Base-by-base conservation (phyloP, 2,113 vertebrate genomes). In the Odontophorus gujanensis region DNA sequence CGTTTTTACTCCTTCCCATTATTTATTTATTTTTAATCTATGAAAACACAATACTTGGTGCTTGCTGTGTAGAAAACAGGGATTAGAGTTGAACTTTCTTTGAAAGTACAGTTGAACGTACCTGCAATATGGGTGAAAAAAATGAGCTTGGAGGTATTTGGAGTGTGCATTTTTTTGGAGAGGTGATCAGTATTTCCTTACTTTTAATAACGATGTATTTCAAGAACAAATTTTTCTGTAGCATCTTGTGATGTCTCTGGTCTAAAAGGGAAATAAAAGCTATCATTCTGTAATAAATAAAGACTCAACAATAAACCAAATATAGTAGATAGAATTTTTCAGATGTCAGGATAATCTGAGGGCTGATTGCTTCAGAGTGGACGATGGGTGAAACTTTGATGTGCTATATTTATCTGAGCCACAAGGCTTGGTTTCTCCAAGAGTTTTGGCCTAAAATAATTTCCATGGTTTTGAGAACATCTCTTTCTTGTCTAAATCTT, bases 1-100 rank as follows among this genome's bases (percentile, higher is more conserved):
- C 87, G 47, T 92, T 94, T 95, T 94, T 89, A 89, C 91, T 91
- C 75, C 47, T 95, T 93, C 42, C 75, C 38, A 93, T 95, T 94
- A 94, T 94, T 96, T 91, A 32, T 2, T 47, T 91, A 74, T 88
- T 94, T 91, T 95, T 90, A 83, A 87, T 67, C 65, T 90, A 61
- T 75, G 82, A 92, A 92, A 95, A 42, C 1, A 7, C 81, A 90
- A 81, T 87, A 79, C 79, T 91, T 73, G 36, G 38, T 55, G n/a
- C 72, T 85, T 85, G 32, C 78, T 92, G 11, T 77, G 91, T 89
- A 85, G 59, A 77, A 82, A 85, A 30, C 69, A 65, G 28, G 65
- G 9, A 73, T 53, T 66, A 51, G 53, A 63, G 42, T 4, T 63
- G 72, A 63, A 45, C 74, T 82, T 59, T 69, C 63, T 67, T 74